These are phyloP conservation scores for Andricus curvator DNA, from an alignment of 2,888 invertebrate genomes.

Conservation along the genomic window DNA sequence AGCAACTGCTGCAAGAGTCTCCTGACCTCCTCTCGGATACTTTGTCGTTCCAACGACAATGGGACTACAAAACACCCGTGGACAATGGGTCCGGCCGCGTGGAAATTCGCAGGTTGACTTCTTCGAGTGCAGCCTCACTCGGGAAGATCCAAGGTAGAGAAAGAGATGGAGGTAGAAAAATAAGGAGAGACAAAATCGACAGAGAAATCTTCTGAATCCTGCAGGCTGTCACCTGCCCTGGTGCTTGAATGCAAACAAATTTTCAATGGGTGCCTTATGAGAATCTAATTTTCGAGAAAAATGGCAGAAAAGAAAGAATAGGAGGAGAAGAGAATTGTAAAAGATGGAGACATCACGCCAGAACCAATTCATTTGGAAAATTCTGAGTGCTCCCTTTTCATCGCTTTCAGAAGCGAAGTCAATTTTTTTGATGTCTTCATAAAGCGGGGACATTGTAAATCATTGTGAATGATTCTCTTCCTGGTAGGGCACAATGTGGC, in stretches of 20 bases:
- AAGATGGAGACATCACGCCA: slow-evolving; percentile 61
- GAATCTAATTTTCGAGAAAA: slow-evolving; percentile 71
- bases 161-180: slow-evolving; percentile 47
- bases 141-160: slow-evolving; percentile 45
- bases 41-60: slow-evolving; percentile 57
- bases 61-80: slow-evolving; percentile 52
- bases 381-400: slow-evolving; percentile 49
- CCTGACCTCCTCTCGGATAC: slow-evolving; percentile 52
- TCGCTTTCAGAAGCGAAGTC: slow-evolving; percentile 45
- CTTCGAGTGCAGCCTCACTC: slow-evolving; percentile 52
- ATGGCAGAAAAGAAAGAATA: slow-evolving; percentile 48
- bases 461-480: slow-evolving; percentile 17
- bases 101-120: slow-evolving; percentile 76
- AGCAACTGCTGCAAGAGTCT: slow-evolving; percentile 54
- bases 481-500: slow-evolving; percentile 16
- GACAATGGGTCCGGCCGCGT: slow-evolving; percentile 68
- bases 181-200: slow-evolving; percentile 47
- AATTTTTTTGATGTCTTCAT: slow-evolving; percentile 44
- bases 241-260: slow-evolving; percentile 74
- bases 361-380: slow-evolving; percentile 72
- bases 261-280: slow-evolving; percentile 71
- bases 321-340: slow-evolving; percentile 40
- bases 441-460: slow-evolving; percentile 5
- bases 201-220: slow-evolving; percentile 43
- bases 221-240: slow-evolving; percentile 68